phyloP scores from a whole-genome alignment of 35 echinoderm and acorn worm species.

The Holothuria glaberrima region DNA sequence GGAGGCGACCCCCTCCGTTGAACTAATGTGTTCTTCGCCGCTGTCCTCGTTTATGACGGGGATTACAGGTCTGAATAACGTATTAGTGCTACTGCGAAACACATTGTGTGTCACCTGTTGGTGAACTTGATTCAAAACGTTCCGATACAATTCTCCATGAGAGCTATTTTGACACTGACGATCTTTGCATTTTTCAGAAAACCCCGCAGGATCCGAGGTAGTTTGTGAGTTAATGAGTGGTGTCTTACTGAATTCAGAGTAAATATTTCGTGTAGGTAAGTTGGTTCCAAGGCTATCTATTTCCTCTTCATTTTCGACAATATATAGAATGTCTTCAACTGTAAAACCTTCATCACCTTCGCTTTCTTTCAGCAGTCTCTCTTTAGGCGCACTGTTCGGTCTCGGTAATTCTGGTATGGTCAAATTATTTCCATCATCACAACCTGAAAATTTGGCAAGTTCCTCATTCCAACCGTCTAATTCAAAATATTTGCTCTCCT shows the following conservation, averaged over 20 bases:
- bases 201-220: background rate
- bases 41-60: constrained; percentile 22
- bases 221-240: background rate
- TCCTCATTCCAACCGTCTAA: no score
- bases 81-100: background rate
- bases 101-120: background rate
- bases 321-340: constrained; percentile 10
- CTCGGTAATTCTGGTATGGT: no score
- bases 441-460: no score
- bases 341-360: constrained; percentile 5
- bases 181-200: background rate
- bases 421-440: no score
- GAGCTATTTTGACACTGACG: background rate
- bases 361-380: background rate
- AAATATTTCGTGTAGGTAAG: background rate
- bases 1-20: background rate
- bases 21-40: background rate
- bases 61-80: constrained; percentile 22
- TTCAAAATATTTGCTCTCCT: no score
- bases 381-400: no score
- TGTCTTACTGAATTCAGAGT: background rate
- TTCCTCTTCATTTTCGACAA: background rate
- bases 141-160: background rate
- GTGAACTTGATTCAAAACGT: background rate
- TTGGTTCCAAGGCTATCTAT: background rate